Base-by-base conservation (phyloP, 2,888 invertebrate species). In the Tuta absoluta region DNA sequence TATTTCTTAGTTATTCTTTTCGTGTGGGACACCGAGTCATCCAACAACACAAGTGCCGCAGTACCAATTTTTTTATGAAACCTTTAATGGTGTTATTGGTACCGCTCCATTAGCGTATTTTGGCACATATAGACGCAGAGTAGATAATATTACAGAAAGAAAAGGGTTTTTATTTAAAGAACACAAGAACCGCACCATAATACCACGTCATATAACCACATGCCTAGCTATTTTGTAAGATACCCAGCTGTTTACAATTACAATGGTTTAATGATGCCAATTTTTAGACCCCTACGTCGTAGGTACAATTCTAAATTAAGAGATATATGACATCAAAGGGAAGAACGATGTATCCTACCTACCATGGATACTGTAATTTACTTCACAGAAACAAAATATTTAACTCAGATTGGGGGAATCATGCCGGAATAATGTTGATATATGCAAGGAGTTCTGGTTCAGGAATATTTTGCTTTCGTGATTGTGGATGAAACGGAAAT, bases 191-290 rank as follows among this genome's bases (percentile, higher is more conserved):
- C 28, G 33, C 33, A 33, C 33, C 33, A 33, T 33, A 33, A 4
- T 2, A 33, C 33, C 8, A 5, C 33, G 10, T 33, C n/a, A n/a
- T 33, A 33, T 28, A 5, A 33, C 33, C 8, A 5, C 33, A 33
- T 33, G 33, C 10, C 33, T 5, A n/a, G 45, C n/a, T 45, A 4
- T 45, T 3, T 11, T 17, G n/a, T 3, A n/a, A 45, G 45, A 45
- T n/a, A 81, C 77, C 79, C 80, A 81, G 72, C 76, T 82, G 79
- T 78, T 75, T 77, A 73, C 56, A 33, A 24, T 60, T 37, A 11
- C 53, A 1, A 11, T 33, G 7, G 17, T 61, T 61, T 56, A 56
- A 56, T 56, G 56, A 38, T 38, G 21, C n/a, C 56, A 28, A 56
- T 56, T 56, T 56, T 56, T 56, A 10, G 28, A 28, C 56, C 56